Evolutionary conservation across 1,140 invertebrate species (phyloP).

Genomic region (Caenorhabditis elegans): WBcel235 BX284605.5:10400001-10400500

Average conservation of each 20-base stretch:
- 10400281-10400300: not conserved
- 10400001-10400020: not conserved
- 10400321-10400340: conserved; percentile 29
- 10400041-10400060: not conserved
- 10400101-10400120: not conserved
- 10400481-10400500: not conserved
- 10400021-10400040: not conserved
- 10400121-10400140: not conserved
- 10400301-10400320: conserved; percentile 30
- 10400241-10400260: conserved; percentile 29
- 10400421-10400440: no score
- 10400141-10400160: not conserved
- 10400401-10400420: no score
- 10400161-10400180: not conserved
- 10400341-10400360: conserved; percentile 48
- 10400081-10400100: conserved; percentile 7
- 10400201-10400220: conserved; percentile 33
- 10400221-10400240: conserved; percentile 15
- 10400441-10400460: not conserved
- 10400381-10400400: not conserved
- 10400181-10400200: conserved; percentile 6
- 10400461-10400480: not conserved
- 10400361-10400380: conserved; percentile 24
- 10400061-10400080: not conserved
- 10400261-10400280: conserved; percentile 30